Evolutionary conservation across 2,888 invertebrate species (phyloP).

Genomic region (Pyrrhia umbra): DNA sequence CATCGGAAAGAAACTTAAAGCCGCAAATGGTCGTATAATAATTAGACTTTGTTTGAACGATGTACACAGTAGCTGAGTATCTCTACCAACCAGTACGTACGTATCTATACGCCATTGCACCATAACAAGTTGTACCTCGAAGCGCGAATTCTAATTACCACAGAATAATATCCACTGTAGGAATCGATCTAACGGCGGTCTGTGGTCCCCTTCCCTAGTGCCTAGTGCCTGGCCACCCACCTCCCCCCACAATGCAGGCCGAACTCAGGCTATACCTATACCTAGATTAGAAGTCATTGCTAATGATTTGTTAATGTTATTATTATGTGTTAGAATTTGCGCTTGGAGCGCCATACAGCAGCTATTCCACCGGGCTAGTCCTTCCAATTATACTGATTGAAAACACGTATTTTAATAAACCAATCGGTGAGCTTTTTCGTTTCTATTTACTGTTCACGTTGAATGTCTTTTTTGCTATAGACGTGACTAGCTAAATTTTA

Average conservation of each 20-base stretch:
- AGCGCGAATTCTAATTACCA: constrained; percentile 87
- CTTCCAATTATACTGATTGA: constrained; percentile 14
- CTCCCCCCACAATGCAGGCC: constrained; percentile 59
- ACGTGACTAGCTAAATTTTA: constrained; percentile 37
- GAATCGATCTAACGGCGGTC: constrained; percentile 86
- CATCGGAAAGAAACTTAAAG: constrained; percentile 6
- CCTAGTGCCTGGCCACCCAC: constrained; percentile 65
- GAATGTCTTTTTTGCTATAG: neutral
- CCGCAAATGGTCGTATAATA: constrained; percentile 13
- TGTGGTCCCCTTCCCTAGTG: constrained; percentile 57
- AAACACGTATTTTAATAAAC: constrained; percentile 18
- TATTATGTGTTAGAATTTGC: constrained; percentile 55
- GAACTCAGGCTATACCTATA: constrained; percentile 56
- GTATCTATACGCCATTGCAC: constrained; percentile 48
- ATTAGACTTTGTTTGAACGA: constrained; percentile 22
- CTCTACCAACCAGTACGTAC: constrained; percentile 10
- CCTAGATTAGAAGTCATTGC: constrained; percentile 67
- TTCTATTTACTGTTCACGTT: constrained; percentile 2
- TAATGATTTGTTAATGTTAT: constrained; percentile 67
- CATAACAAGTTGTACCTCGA: constrained; percentile 66
- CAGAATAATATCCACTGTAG: constrained; percentile 86
- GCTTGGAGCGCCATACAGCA: constrained; percentile 11
- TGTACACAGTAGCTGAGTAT: constrained; percentile 20
- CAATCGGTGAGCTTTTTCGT: constrained; percentile 3
- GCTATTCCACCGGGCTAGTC: neutral